Evolutionary conservation across 1,140 invertebrate species (phyloP), one percentile per base, ranked within the genome.

Genomic region (Psix sp.): DNA sequence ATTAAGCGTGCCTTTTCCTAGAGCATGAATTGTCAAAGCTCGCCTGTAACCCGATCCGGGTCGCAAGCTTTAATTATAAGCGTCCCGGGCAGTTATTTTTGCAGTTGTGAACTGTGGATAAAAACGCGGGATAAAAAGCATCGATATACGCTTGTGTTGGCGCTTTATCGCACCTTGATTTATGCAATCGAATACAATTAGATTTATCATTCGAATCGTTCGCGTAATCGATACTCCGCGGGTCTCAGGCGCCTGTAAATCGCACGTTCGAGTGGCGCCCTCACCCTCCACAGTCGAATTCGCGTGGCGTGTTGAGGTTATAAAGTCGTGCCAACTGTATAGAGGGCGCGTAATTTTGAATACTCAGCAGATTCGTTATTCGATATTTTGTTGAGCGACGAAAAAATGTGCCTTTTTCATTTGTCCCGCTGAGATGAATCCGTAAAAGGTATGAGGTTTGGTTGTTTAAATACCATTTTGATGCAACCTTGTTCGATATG

Each of bases 201-300:
- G 49, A 70, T 70, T 70, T 70, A 70, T 70, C 66, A 70, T 70
- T 70, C 49, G 54, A 70, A 70, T 70, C 66, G 56, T 21, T 1
- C 38, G 49, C 31, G 59, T 33, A 57, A 71, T 71, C 67, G 57
- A 71, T 71, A 71, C 67, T 33, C 7, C 21, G 62, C 35, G 24
- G 15, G 13, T 36, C 17, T 42, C 13, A 46, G 24, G 7, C 11
- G 17, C 9, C 17, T 24, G 65, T 68, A 68, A 68, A 62, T 59
- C 20, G 52, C 18, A 5, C 43, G 16, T 20, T 40, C 35, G 43
- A 60, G 17, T 16, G 26, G 18, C 13, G 33, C 42, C 10, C 49
- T 7, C 5, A 9, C 29, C n/a, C n/a, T n/a, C n/a, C n/a, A n/a
- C n/a, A n/a, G n/a, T n/a, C n/a, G n/a, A 16, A 20, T 16, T 45